Evolutionary conservation across 2,797 vertebrate genomes (phyloP).

Genomic region (Leuciscus waleckii): DNA sequence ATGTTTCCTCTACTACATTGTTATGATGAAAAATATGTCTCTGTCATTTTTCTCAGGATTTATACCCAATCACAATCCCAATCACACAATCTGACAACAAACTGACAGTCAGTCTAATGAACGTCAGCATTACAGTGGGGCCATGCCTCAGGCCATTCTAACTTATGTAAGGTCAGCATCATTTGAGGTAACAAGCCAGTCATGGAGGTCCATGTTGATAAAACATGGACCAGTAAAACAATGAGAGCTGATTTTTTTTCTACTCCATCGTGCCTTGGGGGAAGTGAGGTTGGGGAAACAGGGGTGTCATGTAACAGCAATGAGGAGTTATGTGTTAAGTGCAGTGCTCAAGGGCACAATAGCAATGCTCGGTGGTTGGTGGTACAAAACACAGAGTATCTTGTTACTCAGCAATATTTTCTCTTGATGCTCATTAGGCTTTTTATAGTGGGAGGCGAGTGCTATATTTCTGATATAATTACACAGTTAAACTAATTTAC

Average conservation of each 20-base stretch:
- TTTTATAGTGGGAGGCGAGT: conserved; percentile 48
- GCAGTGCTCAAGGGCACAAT: conserved; percentile 55
- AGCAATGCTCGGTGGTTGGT: conserved; percentile 40
- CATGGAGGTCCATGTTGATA: conserved; percentile 35
- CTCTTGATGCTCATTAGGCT: conserved; percentile 47
- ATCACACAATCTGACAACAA: not conserved
- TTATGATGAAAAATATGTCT: not conserved
- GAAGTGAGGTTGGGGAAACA: conserved; percentile 39
- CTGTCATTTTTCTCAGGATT: not conserved
- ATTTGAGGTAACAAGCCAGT: conserved; percentile 27
- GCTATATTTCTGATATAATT: conserved; percentile 55
- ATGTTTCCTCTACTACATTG: not conserved
- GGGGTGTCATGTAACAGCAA: conserved; percentile 53
- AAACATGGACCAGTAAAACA: conserved; percentile 8
- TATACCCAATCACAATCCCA: not conserved
- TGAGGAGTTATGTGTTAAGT: conserved; percentile 52
- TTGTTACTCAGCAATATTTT: conserved; percentile 54
- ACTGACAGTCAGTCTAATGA: conserved; percentile 20
- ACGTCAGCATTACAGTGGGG: conserved; percentile 7
- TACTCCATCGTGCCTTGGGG: conserved; percentile 34
- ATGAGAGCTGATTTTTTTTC: conserved; percentile 45
- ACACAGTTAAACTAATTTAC: conserved; percentile 54
- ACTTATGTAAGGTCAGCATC: conserved; percentile 30
- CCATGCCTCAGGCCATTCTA: conserved; percentile 10
- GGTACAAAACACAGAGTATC: conserved; percentile 49